Conservation (phyloP, 2,888 invertebrate genomes). For the Pammene fasciana region DNA sequence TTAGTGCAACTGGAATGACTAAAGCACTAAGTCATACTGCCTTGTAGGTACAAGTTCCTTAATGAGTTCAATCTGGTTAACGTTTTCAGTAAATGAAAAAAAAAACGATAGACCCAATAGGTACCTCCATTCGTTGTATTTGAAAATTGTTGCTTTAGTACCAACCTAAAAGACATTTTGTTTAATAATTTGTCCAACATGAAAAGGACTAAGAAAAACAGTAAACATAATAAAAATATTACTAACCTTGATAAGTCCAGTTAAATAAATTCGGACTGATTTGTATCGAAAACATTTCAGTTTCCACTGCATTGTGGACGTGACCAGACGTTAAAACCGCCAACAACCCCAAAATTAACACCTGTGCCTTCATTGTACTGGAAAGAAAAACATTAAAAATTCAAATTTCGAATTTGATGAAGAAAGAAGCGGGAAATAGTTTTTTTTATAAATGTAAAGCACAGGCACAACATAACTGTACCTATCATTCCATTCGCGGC, state of each 20-base stretch:
- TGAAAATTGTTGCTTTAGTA: neutral
- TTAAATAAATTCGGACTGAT: constrained; percentile 91
- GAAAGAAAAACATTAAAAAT: constrained; percentile 28
- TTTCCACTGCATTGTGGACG: constrained; percentile 84
- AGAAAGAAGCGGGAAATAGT: neutral
- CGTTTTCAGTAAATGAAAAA: too few species aligned
- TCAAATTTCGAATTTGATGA: constrained; percentile 12
- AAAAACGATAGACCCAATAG: neutral
- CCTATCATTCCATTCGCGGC: constrained; percentile 16
- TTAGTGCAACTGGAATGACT: too few species aligned
- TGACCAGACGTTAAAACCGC: constrained; percentile 46
- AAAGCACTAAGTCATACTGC: too few species aligned
- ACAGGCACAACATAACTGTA: constrained; percentile 14
- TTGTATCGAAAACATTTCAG: constrained; percentile 90
- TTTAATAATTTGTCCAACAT: too few species aligned
- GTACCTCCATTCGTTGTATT: too few species aligned
- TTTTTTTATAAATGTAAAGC: neutral
- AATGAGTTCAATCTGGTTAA: too few species aligned
- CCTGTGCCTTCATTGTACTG: constrained; percentile 39
- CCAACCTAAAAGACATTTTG: neutral
- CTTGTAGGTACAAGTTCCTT: too few species aligned
- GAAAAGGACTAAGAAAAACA: neutral
- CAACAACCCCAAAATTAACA: constrained; percentile 38
- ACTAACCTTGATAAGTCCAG: constrained; percentile 88
- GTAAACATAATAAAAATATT: constrained; percentile 10